These are phyloP conservation scores for Prinia subflava DNA, from an alignment of 2,113 vertebrate species.

Conservation along the genomic window DNA sequence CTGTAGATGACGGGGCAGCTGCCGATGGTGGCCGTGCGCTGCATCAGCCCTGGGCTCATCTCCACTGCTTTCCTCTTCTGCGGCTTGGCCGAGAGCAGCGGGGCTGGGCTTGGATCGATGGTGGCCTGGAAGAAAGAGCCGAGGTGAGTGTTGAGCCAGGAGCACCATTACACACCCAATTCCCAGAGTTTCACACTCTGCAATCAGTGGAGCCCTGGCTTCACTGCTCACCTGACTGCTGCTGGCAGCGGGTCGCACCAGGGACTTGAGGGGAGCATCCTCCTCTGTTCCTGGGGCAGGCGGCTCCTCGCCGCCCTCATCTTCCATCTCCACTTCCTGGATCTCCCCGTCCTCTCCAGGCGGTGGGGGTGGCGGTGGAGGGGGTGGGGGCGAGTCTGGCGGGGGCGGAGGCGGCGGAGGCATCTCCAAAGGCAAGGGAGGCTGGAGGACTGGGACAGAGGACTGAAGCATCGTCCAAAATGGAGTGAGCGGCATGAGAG, in stretches of 20 bases:
- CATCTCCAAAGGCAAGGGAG: constrained; percentile 84
- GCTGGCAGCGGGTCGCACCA: constrained; percentile 49
- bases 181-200: not conserved
- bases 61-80: constrained; percentile 85
- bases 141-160: accelerated
- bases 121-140: constrained; percentile 7
- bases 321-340: constrained; percentile 97
- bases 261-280: constrained; percentile 76
- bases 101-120: constrained; percentile 47
- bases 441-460: constrained; percentile 79
- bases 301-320: constrained; percentile 89
- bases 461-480: constrained; percentile 84
- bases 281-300: constrained; percentile 95
- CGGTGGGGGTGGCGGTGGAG: constrained; percentile 79
- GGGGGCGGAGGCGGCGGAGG: constrained; percentile 85
- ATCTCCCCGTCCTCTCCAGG: constrained; percentile 89
- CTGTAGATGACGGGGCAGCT: constrained; percentile 92
- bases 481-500: constrained; percentile 74
- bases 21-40: constrained; percentile 87
- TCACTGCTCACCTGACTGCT: constrained; percentile 61
- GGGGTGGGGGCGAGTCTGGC: constrained; percentile 65
- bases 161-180: not conserved
- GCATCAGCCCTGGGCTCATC: constrained; percentile 71
- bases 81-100: constrained; percentile 66
- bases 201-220: not conserved